phyloP scores from a whole-genome alignment of 1,140 invertebrate species.

The Drosophila tristis region DNA sequence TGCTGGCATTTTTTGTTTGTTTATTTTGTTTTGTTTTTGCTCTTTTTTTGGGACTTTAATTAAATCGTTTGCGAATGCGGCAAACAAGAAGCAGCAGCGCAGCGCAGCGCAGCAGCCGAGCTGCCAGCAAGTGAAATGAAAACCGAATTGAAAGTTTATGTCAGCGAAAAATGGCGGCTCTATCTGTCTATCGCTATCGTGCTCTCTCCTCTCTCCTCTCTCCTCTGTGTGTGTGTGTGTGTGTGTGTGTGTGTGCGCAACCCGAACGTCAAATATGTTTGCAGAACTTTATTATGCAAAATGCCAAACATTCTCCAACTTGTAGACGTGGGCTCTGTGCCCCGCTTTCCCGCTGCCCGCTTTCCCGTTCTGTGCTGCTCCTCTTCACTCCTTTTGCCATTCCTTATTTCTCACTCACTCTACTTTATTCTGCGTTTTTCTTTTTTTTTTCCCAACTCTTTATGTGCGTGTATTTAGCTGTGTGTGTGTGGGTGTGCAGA shows the following conservation, averaged over 20 bases:
- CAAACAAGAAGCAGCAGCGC: background rate
- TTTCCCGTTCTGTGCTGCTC: background rate
- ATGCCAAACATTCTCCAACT: conserved; percentile 81
- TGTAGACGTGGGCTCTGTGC: conserved; percentile 59
- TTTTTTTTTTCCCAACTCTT: conserved; percentile 3
- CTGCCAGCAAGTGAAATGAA: conserved; percentile 65
- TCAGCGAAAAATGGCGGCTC: conserved; percentile 67
- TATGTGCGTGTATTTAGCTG: conserved; percentile 13
- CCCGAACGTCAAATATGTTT: conserved; percentile 76
- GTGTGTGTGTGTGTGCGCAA: conserved; percentile 33
- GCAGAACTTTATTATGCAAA: conserved; percentile 80
- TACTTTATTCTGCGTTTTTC: background rate
- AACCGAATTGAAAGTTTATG: conserved; percentile 78
- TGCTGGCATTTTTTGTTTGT: background rate
- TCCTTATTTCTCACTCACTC: no score
- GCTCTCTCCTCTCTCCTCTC: background rate
- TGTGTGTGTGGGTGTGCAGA: conserved; percentile 30
- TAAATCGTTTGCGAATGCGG: conserved; percentile 36
- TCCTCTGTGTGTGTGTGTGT: conserved; percentile 7
- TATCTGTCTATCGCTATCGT: conserved; percentile 23
- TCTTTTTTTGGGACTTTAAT: conserved; percentile 42
- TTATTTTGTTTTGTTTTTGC: background rate
- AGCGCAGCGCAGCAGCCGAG: conserved; percentile 10
- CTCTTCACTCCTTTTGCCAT: no score
- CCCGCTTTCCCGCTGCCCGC: background rate